Conservation (phyloP, 2,797 vertebrate species). For the Clarias platycephalus region DNA sequence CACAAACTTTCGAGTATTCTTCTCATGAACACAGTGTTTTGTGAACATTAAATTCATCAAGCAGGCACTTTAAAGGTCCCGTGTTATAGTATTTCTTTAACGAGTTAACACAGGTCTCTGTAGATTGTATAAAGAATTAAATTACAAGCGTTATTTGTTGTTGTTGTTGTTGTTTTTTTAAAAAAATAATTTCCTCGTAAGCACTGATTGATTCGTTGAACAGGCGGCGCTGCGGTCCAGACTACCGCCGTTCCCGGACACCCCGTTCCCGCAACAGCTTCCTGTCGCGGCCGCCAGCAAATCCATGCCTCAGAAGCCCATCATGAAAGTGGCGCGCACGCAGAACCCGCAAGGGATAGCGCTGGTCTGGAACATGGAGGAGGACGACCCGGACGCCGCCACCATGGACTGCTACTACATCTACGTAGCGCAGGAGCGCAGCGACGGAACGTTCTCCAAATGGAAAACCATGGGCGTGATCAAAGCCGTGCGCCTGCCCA, state of each 20-base stretch:
- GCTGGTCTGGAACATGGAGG: conserved; percentile 64
- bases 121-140: background rate
- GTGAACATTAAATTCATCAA: too few relatives aligned
- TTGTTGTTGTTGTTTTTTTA: too few relatives aligned
- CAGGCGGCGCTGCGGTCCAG: conserved; percentile 49
- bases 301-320: conserved; percentile 63
- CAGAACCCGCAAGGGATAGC: conserved; percentile 62
- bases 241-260: conserved; percentile 64
- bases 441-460: conserved; percentile 56
- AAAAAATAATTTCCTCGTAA: background rate
- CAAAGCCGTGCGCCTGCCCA: conserved; percentile 66
- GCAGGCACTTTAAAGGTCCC: too few relatives aligned
- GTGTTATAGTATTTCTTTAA: too few relatives aligned
- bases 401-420: conserved; percentile 69
- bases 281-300: conserved; percentile 54
- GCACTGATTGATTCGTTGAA: background rate
- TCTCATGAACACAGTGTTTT: background rate
- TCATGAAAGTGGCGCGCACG: conserved; percentile 65
- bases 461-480: conserved; percentile 63
- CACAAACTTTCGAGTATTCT: background rate
- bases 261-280: conserved; percentile 56
- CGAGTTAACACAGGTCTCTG: too few relatives aligned
- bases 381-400: conserved; percentile 54
- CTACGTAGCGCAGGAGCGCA: conserved; percentile 58
- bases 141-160: background rate